Percentiles rank a stretch among this genome's conserved stretches.
These are phyloP conservation scores for Taphrorychus bicolor DNA, from an alignment of 2,888 invertebrate genomes.

Conservation along the genomic window DNA sequence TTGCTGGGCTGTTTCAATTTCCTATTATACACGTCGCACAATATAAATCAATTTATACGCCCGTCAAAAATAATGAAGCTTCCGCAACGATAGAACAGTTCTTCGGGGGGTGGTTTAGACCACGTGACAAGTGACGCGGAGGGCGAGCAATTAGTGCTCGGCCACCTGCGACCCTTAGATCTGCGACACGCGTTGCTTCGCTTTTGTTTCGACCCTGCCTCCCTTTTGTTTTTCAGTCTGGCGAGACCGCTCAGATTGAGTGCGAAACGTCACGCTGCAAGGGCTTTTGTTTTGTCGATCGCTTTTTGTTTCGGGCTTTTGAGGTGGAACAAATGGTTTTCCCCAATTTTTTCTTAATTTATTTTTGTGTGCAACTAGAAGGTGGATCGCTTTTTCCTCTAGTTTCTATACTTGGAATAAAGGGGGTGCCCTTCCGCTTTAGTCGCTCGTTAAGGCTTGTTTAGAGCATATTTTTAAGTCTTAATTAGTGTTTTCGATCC, in stretches of 20 bases:
- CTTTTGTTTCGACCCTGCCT: constrained; percentile 30
- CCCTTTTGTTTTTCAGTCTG: constrained; percentile 27
- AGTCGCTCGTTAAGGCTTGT: constrained; percentile 6
- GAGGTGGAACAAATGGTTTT: constrained; percentile 29
- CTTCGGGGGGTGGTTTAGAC: neutral
- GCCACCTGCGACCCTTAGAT: constrained; percentile 38
- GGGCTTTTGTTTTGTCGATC: constrained; percentile 23
- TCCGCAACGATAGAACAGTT: constrained; percentile 24
- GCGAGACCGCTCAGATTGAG: constrained; percentile 35
- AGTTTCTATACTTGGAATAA: neutral
- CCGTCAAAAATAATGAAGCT: constrained; percentile 51
- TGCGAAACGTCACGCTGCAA: constrained; percentile 35
- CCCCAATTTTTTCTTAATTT: constrained; percentile 13
- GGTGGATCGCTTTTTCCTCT: neutral
- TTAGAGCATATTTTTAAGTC: constrained; percentile 15
- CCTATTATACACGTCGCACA: constrained; percentile 14
- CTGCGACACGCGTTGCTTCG: constrained; percentile 36
- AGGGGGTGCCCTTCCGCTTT: constrained; percentile 5
- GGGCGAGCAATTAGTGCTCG: constrained; percentile 37
- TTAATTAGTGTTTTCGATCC: constrained; percentile 19
- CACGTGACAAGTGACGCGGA: constrained; percentile 19
- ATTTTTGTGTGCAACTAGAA: neutral
- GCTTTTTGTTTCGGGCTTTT: constrained; percentile 29
- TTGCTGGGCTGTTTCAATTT: constrained; percentile 23
- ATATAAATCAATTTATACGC: constrained; percentile 51